A percentile compares a stretch with the other conserved stretches of the same genome.
These are phyloP conservation scores for Polymixis lichenea DNA, from an alignment of 2,888 invertebrate genomes.

Conservation along the genomic window DNA sequence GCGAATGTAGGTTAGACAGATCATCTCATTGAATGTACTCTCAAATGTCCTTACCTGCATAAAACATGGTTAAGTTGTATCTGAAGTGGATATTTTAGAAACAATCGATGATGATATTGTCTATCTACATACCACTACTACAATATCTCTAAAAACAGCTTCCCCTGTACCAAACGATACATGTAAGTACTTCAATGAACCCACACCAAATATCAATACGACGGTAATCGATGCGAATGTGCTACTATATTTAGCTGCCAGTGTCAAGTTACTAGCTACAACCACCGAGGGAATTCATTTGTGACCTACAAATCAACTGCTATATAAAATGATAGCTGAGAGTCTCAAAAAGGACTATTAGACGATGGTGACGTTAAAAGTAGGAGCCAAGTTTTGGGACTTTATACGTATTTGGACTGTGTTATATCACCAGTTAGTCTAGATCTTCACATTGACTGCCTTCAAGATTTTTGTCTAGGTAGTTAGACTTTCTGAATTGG, in stretches of 20 bases:
- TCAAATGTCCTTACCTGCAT: background rate
- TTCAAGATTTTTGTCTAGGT: background rate
- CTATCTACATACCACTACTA: background rate
- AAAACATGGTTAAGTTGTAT: background rate
- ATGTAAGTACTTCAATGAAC: conserved; percentile 30
- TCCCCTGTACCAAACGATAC: background rate
- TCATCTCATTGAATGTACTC: background rate
- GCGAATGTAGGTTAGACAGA: background rate
- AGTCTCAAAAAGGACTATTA: conserved; percentile 37
- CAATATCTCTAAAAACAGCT: background rate
- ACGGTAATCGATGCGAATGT: conserved; percentile 67
- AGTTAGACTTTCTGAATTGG: background rate
- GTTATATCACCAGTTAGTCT: background rate
- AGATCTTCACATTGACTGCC: background rate
- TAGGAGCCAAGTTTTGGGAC: background rate
- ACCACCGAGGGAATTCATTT: conserved; percentile 69
- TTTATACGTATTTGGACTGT: background rate
- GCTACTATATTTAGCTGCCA: conserved; percentile 70
- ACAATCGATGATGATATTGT: background rate
- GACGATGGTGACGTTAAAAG: conserved; percentile 3
- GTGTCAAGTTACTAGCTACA: conserved; percentile 70
- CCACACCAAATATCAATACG: conserved; percentile 62
- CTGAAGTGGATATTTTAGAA: background rate
- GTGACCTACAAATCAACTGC: conserved; percentile 66
- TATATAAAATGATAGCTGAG: conserved; percentile 63